Conservation (phyloP, 2,888 invertebrate genomes). For the Harpagoxenus sublaevis region DNA sequence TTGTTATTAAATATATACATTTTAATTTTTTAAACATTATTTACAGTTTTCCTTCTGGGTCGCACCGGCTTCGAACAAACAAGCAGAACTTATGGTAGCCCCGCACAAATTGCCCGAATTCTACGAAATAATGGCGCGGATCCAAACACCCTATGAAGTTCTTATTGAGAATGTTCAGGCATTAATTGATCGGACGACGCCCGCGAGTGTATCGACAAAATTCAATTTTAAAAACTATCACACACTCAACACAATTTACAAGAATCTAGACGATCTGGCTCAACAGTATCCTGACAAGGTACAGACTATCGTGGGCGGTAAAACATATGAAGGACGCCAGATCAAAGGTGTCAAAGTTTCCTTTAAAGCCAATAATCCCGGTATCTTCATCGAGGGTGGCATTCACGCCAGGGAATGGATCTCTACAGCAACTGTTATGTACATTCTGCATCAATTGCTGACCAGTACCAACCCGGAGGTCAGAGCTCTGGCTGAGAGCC, state of each 20-base stretch:
- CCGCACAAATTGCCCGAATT: slow-evolving; percentile 87
- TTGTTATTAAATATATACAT: neutral
- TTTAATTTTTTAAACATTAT: neutral
- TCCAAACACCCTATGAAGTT: slow-evolving; percentile 84
- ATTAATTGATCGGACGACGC: slow-evolving; percentile 77
- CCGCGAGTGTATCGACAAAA: neutral
- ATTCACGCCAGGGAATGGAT: slow-evolving; percentile 90
- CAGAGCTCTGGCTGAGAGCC: slow-evolving; percentile 87
- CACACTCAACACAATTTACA: slow-evolving; percentile 87
- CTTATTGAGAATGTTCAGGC: slow-evolving; percentile 89
- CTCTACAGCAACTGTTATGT: neutral
- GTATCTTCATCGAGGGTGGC: slow-evolving; percentile 88
- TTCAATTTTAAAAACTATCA: slow-evolving; percentile 89
- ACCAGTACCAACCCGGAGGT: slow-evolving; percentile 87
- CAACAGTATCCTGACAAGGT: slow-evolving; percentile 86
- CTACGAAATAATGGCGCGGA: slow-evolving; percentile 84
- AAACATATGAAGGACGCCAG: slow-evolving; percentile 87
- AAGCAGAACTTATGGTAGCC: slow-evolving; percentile 88
- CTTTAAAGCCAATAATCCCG: slow-evolving; percentile 86
- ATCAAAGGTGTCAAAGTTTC: slow-evolving; percentile 85
- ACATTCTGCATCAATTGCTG: neutral
- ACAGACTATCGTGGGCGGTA: slow-evolving; percentile 86
- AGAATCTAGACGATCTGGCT: slow-evolving; percentile 87
- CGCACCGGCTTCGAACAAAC: slow-evolving; percentile 29
- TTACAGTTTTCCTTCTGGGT: slow-evolving; percentile 76